phyloP scores from a whole-genome alignment of 2,797 vertebrate genomes.

The Neosalanx taihuensis region DNA sequence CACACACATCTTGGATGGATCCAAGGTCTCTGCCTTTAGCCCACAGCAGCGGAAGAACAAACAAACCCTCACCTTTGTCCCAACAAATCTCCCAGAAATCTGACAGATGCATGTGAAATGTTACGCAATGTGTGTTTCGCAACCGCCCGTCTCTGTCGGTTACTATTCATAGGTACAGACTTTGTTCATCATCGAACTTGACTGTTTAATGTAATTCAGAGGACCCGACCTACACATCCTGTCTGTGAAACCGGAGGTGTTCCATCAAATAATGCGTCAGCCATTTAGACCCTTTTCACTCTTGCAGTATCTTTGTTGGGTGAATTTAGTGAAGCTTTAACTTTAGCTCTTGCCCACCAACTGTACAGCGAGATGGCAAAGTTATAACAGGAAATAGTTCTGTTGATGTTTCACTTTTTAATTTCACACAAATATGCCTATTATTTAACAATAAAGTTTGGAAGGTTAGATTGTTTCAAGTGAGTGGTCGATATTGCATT shows the following conservation, averaged over 20 bases:
- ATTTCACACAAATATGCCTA: constrained; percentile 16
- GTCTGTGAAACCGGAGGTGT: constrained; percentile 22
- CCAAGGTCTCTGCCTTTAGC: constrained; percentile 47
- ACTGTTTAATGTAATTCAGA: constrained; percentile 13
- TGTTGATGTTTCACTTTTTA: constrained; percentile 1
- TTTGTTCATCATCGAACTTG: constrained; percentile 31
- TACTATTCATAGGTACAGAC: constrained; percentile 53
- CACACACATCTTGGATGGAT: neutral
- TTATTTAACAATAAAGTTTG: constrained; percentile 13
- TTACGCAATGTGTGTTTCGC: constrained; percentile 63
- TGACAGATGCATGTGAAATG: constrained; percentile 56
- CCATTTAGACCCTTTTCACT: neutral
- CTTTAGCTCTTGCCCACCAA: constrained; percentile 15
- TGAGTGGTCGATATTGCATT: constrained; percentile 22
- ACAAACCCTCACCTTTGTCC: constrained; percentile 54
- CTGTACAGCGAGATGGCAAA: constrained; percentile 10
- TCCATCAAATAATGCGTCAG: constrained; percentile 25
- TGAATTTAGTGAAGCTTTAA: no score
- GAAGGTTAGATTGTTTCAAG: constrained; percentile 13
- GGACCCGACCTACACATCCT: constrained; percentile 19
- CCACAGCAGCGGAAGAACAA: constrained; percentile 47
- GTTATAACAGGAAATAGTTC: constrained; percentile 18
- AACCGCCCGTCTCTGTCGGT: constrained; percentile 51
- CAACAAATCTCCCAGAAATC: constrained; percentile 51
- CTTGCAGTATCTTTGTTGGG: no score